phyloP scores from a whole-genome alignment of 2,888 invertebrate genomes.

The Pseudococcus viburni region DNA sequence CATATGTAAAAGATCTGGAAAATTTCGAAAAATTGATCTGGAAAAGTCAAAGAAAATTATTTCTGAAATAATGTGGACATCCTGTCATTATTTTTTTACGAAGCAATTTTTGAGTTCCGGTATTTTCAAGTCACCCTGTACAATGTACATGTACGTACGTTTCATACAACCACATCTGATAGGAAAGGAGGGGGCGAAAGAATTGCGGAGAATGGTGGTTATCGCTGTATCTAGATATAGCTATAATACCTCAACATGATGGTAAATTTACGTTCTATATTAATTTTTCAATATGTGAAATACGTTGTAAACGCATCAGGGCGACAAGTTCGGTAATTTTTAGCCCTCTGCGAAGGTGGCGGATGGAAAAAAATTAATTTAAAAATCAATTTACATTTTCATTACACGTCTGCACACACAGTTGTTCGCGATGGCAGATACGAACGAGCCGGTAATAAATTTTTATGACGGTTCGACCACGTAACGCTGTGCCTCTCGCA shows the following conservation, averaged over 20 bases:
- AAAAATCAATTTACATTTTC: constrained; percentile 40
- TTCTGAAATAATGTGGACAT: too few species aligned
- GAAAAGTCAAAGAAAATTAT: too few species aligned
- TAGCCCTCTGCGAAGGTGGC: not conserved
- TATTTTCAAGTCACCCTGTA: too few species aligned
- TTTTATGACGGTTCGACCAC: not conserved
- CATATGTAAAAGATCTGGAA: too few species aligned
- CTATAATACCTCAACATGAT: not conserved
- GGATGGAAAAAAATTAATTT: not conserved
- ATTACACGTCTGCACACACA: not conserved
- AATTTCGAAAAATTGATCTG: too few species aligned
- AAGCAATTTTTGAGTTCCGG: too few species aligned
- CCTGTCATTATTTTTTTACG: too few species aligned
- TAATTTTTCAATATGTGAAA: constrained; percentile 12
- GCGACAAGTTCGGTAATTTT: not conserved
- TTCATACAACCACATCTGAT: too few species aligned
- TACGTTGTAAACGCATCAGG: not conserved
- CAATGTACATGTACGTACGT: too few species aligned
- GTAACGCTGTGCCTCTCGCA: not conserved
- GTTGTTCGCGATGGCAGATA: constrained; percentile 20
- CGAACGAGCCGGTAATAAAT: constrained; percentile 3
- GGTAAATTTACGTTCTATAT: not conserved
- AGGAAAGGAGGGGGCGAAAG: too few species aligned
- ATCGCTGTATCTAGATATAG: too few species aligned
- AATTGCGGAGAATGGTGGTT: too few species aligned